Evolutionary conservation across 2,888 invertebrate genomes (phyloP).

Genomic region (Tolmerus cingulatus): DNA sequence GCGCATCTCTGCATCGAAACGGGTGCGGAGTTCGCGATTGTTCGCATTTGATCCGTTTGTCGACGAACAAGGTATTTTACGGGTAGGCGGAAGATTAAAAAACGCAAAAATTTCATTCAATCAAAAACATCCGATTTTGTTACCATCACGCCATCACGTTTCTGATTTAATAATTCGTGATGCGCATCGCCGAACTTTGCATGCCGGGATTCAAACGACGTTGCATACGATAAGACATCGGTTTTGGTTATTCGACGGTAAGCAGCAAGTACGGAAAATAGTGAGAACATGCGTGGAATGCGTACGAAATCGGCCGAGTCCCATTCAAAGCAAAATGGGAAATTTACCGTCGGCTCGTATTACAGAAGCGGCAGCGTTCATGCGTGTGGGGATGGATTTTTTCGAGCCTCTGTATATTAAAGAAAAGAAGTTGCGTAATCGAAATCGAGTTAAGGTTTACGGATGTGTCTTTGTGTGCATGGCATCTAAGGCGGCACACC

Average conservation of each 20-base stretch:
- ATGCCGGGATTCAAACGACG: not conserved
- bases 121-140: not conserved
- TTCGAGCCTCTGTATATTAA: too few species aligned
- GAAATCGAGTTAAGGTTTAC: too few species aligned
- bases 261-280: not conserved
- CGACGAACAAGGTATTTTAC: not conserved
- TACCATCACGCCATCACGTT: not conserved
- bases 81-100: too few species aligned
- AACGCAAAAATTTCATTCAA: not conserved
- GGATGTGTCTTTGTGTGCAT: too few species aligned
- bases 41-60: not conserved
- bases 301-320: too few species aligned
- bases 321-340: too few species aligned
- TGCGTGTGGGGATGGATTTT: too few species aligned
- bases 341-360: too few species aligned
- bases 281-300: too few species aligned
- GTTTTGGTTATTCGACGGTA: not conserved
- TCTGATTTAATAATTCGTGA: not conserved
- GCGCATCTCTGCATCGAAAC: not conserved
- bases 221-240: not conserved
- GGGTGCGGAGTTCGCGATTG: not conserved
- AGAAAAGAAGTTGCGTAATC: too few species aligned
- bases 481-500: too few species aligned
- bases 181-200: not conserved
- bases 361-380: too few species aligned